Conservation (phyloP, 2,888 invertebrate species). For the Xestia ashworthii region DNA sequence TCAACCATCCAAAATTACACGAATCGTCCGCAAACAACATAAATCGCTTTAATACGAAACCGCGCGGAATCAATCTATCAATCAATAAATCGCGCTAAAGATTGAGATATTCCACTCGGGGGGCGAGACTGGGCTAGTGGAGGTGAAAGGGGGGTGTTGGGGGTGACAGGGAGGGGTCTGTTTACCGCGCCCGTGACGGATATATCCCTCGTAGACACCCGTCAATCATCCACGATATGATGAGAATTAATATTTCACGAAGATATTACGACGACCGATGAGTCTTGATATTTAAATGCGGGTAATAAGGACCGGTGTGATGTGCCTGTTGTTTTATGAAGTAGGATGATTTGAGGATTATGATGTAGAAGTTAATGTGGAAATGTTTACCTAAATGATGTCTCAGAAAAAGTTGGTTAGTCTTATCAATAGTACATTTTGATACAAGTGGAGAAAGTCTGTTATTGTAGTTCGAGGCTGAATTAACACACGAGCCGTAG, state of each 20-base stretch:
- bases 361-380: background rate
- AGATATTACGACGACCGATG: constrained; percentile 69
- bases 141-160: constrained; percentile 48
- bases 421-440: background rate
- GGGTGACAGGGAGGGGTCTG: constrained; percentile 70
- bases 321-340: constrained; percentile 20
- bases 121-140: constrained; percentile 68
- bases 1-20: constrained; percentile 21
- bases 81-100: constrained; percentile 89
- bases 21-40: constrained; percentile 59
- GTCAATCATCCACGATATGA: constrained; percentile 84
- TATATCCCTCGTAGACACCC: constrained; percentile 89
- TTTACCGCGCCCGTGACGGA: constrained; percentile 87
- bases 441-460: too few species aligned
- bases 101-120: constrained; percentile 88
- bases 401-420: background rate
- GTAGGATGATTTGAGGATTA: background rate
- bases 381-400: background rate
- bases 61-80: constrained; percentile 85
- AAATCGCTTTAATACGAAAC: constrained; percentile 64
- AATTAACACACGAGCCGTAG: too few species aligned
- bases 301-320: constrained; percentile 19
- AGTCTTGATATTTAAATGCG: constrained; percentile 75
- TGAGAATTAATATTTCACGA: constrained; percentile 88
- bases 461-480: too few species aligned